phyloP scores from a whole-genome alignment of 1,140 invertebrate species.

The Drosophila orena region DNA sequence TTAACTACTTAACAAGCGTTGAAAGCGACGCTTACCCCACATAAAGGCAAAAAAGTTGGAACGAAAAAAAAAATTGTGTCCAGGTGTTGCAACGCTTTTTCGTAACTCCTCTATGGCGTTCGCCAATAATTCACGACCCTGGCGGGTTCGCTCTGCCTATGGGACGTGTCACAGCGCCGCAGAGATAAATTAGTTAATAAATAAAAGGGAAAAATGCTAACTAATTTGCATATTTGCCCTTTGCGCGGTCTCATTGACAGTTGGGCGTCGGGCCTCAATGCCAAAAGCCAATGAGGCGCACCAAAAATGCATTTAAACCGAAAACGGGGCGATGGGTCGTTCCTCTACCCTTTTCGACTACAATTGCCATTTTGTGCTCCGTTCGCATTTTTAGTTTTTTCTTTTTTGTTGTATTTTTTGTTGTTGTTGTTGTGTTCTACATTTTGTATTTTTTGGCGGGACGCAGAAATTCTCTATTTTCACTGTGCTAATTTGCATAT shows the following conservation, averaged over 20 bases:
- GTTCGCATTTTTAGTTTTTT: constrained; percentile 50
- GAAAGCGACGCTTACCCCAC: constrained; percentile 30
- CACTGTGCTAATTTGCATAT: constrained; percentile 74
- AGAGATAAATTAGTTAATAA: constrained; percentile 83
- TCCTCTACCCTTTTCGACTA: constrained; percentile 21
- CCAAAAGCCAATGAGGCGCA: constrained; percentile 80
- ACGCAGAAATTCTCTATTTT: constrained; percentile 56
- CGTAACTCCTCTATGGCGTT: constrained; percentile 48
- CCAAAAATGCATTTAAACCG: constrained; percentile 75
- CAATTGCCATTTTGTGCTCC: constrained; percentile 64
- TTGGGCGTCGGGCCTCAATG: constrained; percentile 55
- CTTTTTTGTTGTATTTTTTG: constrained; percentile 6
- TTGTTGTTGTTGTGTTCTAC: too few relatives aligned
- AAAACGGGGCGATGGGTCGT: constrained; percentile 11
- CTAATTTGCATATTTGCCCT: constrained; percentile 83
- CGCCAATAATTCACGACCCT: constrained; percentile 79
- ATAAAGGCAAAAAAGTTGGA: constrained; percentile 6
- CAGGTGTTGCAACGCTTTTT: constrained; percentile 76
- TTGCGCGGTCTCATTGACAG: constrained; percentile 67
- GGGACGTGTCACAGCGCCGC: constrained; percentile 71
- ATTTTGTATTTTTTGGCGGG: constrained; percentile 59
- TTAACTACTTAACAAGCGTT: constrained; percentile 55
- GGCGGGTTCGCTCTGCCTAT: constrained; percentile 60
- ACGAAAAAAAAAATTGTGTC: constrained; percentile 63
- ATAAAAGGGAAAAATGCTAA: constrained; percentile 70